Conservation (phyloP, 1,140 invertebrate species). For the Hetaerina americana region DNA sequence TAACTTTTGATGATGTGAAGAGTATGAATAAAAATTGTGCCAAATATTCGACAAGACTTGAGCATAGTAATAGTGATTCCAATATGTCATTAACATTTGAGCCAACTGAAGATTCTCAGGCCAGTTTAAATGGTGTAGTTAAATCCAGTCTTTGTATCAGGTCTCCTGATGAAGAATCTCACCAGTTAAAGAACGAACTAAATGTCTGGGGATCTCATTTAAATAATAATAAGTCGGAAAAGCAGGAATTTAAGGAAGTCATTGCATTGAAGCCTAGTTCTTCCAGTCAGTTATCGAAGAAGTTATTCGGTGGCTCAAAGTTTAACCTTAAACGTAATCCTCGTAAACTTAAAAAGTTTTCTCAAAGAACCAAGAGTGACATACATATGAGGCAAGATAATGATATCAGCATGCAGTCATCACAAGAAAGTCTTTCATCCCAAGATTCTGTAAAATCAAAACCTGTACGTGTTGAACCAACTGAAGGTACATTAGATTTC, state of each 20-base stretch:
- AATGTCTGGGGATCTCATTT: slow-evolving; percentile 43
- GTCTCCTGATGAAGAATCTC: too few relatives aligned
- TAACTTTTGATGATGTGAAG: background rate
- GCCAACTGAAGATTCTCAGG: background rate
- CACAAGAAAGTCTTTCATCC: too few relatives aligned
- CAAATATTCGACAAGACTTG: background rate
- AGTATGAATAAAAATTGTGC: background rate
- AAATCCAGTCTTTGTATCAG: too few relatives aligned
- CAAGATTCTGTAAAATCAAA: too few relatives aligned
- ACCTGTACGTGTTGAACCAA: too few relatives aligned
- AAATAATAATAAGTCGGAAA: slow-evolving; percentile 29
- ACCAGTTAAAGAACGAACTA: too few relatives aligned
- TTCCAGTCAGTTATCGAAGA: slow-evolving; percentile 43
- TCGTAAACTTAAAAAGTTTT: slow-evolving; percentile 44
- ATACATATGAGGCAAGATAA: too few relatives aligned
- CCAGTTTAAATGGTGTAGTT: too few relatives aligned
- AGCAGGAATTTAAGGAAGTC: slow-evolving; percentile 21
- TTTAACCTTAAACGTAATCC: slow-evolving; percentile 56
- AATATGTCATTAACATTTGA: background rate
- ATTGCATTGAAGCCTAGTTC: slow-evolving; percentile 25
- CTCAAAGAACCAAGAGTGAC: slow-evolving; percentile 18
- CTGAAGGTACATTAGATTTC: too few relatives aligned
- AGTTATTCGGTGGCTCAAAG: slow-evolving; percentile 51
- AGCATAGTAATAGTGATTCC: background rate
- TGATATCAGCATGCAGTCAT: too few relatives aligned